Base-by-base conservation (phyloP, 92 coral and sea anemone species). In the Epizoanthus illoricatus region DNA sequence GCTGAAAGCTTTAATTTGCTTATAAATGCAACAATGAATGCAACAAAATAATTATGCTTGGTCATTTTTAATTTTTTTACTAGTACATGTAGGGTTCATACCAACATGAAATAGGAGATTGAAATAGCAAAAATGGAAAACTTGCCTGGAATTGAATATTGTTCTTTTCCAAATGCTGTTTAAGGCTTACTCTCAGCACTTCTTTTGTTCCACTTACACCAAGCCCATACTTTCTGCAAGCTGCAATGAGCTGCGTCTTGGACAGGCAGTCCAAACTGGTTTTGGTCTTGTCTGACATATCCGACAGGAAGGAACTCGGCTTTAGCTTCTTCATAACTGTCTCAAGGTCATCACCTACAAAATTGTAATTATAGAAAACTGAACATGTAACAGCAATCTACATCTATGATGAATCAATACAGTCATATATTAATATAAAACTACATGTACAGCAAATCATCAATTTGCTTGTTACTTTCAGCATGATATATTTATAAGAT, bases 271-370 rank as follows among this genome's bases (percentile, higher is more conserved):
- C 87, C 4, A 65, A 28, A 12, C 23, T 42, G 2, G 87, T 65
- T 61, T 52, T 84, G 1, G 61, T 4, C 52, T 74, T 84, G 66
- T 84, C 87, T 1, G 87, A 47, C 87, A 84, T 84, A 42, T 84
- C 54, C 8, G 74, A 20, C 11, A 74, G 33, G 41, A 84, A 84
- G 13, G 74, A 43, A 15, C 16, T 20, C 3, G 73, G 65, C n/a
- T 84, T 39, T 2, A 74, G 66, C 20, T 84, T 23, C 62, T 47
- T 74, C 3, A 71, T 52, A 0, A 84, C 73, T 2, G 54, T 65
- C 52, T 74, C 83, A 6, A 74, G 67, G 42, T 84, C 83, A 64
- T 64, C 76, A 84, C 83, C 82, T 73, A 13, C 20, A 21, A 43
- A 43, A 43, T 43, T 5, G 49, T 43, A 43, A 43, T 43, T 43